Evolutionary conservation across 2,888 invertebrate genomes (phyloP).

Genomic region (Thelaira solivaga): DNA sequence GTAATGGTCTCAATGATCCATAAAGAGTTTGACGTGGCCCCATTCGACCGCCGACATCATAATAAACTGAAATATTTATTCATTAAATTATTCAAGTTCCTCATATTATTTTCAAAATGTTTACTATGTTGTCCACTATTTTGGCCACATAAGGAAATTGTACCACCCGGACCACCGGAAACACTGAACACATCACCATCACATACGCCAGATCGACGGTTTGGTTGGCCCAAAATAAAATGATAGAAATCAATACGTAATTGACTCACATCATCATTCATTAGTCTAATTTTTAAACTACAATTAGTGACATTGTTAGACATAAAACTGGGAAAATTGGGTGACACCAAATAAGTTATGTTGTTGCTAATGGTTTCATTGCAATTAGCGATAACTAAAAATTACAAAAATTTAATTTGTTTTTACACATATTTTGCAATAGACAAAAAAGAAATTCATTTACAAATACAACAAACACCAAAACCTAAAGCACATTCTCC

Average conservation of each 20-base stretch:
- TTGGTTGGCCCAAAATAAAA: constrained; percentile 90
- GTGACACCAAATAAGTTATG: constrained; percentile 89
- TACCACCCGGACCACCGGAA: constrained; percentile 79
- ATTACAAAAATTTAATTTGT: not conserved
- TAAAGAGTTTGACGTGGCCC: constrained; percentile 69
- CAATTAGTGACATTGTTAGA: constrained; percentile 82
- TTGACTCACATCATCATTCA: constrained; percentile 88
- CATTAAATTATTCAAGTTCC: no score
- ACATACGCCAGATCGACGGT: constrained; percentile 86
- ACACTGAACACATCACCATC: constrained; percentile 85
- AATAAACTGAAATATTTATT: constrained; percentile 74
- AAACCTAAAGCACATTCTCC: constrained; percentile 90
- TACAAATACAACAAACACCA: constrained; percentile 91
- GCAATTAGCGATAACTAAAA: constrained; percentile 85
- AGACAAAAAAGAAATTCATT: constrained; percentile 76
- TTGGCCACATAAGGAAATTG: constrained; percentile 85
- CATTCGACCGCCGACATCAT: constrained; percentile 72
- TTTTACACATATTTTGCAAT: not conserved
- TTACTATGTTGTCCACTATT: constrained; percentile 91
- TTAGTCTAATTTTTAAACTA: constrained; percentile 84
- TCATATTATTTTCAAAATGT: constrained; percentile 69
- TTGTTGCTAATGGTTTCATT: constrained; percentile 85
- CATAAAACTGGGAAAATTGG: constrained; percentile 88
- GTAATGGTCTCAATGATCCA: constrained; percentile 66
- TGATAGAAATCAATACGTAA: constrained; percentile 89